Percentiles rank a stretch among this genome's conserved stretches.
Evolutionary conservation across 2,888 invertebrate genomes (phyloP).

Genomic region (Cephus pulcher): DNA sequence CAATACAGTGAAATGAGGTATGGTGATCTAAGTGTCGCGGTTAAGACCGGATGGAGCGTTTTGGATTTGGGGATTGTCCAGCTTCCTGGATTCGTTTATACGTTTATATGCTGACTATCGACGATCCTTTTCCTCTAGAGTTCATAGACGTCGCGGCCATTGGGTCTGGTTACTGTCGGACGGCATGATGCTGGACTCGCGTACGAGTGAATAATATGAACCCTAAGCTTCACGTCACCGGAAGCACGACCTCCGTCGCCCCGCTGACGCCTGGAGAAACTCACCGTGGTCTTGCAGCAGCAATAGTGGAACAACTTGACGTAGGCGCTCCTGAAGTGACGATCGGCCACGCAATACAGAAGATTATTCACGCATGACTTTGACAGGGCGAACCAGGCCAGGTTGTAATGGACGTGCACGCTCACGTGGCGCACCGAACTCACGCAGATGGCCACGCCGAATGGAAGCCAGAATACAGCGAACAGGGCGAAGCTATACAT

Average conservation of each 20-base stretch:
- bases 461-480: constrained; percentile 77
- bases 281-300: constrained; percentile 81
- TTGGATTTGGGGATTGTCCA: background rate
- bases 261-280: constrained; percentile 74
- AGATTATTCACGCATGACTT: constrained; percentile 78
- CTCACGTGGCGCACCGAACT: constrained; percentile 68
- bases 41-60: background rate
- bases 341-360: constrained; percentile 75
- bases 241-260: constrained; percentile 68
- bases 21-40: background rate
- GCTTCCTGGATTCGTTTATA: background rate
- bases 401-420: constrained; percentile 73
- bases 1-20: background rate
- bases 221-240: constrained; percentile 72
- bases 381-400: constrained; percentile 77
- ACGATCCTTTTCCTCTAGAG: constrained; percentile 52
- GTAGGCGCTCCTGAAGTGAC: constrained; percentile 78
- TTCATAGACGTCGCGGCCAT: constrained; percentile 71
- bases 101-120: background rate
- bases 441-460: constrained; percentile 72
- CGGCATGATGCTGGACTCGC: constrained; percentile 69
- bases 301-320: constrained; percentile 82
- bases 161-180: constrained; percentile 62
- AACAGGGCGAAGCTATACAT: constrained; percentile 75
- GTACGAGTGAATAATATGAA: constrained; percentile 80